These are phyloP conservation scores for Clivina fossor DNA, from an alignment of 2,888 invertebrate species.

Conservation along the genomic window DNA sequence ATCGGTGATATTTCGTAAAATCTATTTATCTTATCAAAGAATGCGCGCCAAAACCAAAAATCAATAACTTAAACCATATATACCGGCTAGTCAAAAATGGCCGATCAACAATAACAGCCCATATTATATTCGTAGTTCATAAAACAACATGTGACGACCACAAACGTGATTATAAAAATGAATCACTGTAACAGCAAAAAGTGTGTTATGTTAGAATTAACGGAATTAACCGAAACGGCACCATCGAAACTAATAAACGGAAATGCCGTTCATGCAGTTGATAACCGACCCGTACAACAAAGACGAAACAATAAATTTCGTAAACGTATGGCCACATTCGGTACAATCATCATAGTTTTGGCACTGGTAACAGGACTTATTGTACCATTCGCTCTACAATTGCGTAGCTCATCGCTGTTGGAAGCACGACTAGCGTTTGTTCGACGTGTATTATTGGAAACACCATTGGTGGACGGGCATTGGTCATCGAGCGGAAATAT, in stretches of 20 bases:
- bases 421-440: conserved; percentile 61
- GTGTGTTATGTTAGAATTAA: conserved; percentile 34
- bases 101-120: conserved; percentile 31
- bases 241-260: conserved; percentile 35
- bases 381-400: conserved; percentile 58
- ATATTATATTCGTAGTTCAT: conserved; percentile 12
- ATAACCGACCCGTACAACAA: conserved; percentile 24
- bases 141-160: conserved; percentile 27
- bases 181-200: conserved; percentile 31
- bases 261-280: conserved; percentile 30
- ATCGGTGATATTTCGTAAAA: no score
- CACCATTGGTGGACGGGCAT: conserved; percentile 60
- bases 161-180: conserved; percentile 24
- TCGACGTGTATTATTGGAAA: conserved; percentile 57
- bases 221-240: conserved; percentile 32
- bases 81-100: conserved; percentile 26
- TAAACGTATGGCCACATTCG: conserved; percentile 34
- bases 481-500: conserved; percentile 48
- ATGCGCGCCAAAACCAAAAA: conserved; percentile 20
- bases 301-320: conserved; percentile 23
- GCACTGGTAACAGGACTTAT: conserved; percentile 52
- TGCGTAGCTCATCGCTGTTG: conserved; percentile 59
- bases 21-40: no score
- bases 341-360: conserved; percentile 32
- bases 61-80: conserved; percentile 19